These are phyloP conservation scores for Eucriotettix oculatus DNA, from an alignment of 2,888 invertebrate species.

Conservation along the genomic window DNA sequence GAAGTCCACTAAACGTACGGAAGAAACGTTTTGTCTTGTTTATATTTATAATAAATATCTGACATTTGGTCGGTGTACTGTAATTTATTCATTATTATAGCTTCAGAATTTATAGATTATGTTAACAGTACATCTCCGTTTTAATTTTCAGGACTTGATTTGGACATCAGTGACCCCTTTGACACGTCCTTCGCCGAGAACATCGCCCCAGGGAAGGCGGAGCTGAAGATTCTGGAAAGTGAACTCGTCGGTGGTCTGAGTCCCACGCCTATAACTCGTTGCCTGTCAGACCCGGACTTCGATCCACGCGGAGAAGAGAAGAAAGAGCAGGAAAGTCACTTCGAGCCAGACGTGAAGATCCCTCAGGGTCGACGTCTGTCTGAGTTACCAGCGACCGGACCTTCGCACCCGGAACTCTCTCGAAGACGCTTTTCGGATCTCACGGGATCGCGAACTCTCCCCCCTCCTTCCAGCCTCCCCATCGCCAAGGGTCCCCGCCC, in stretches of 20 bases:
- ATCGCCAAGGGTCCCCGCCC: background rate
- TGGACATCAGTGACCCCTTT: constrained; percentile 47
- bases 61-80: no score
- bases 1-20: no score
- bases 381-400: background rate
- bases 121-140: no score
- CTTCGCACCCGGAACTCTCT: background rate
- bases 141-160: no score
- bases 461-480: constrained; percentile 5
- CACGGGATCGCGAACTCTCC: constrained; percentile 5
- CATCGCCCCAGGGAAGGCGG: constrained; percentile 60
- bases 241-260: constrained; percentile 3
- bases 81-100: no score
- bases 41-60: no score
- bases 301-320: constrained; percentile 13
- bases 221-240: constrained; percentile 40
- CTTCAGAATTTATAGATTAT: no score
- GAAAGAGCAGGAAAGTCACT: no score
- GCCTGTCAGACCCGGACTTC: constrained; percentile 20
- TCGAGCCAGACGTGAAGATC: no score
- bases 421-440: constrained; percentile 9
- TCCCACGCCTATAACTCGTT: constrained; percentile 17
- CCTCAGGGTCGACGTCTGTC: background rate
- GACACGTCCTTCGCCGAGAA: constrained; percentile 69
- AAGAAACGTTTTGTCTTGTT: no score